These are phyloP conservation scores for Prostheceraeus crozeri DNA, from an alignment of 2,888 invertebrate genomes.

Conservation along the genomic window DNA sequence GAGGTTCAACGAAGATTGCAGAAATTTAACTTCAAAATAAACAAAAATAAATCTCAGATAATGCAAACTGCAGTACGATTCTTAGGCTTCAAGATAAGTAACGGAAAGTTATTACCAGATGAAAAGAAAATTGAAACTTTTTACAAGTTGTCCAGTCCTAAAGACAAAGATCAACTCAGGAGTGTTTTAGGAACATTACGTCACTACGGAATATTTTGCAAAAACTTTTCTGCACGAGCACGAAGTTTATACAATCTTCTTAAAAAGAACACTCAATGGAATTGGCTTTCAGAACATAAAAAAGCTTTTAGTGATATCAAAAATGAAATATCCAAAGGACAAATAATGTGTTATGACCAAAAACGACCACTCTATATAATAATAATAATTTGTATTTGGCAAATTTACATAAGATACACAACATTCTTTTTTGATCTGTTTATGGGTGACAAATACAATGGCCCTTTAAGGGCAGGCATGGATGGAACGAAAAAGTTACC, in stretches of 20 bases:
- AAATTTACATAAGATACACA: no score
- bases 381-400: no score
- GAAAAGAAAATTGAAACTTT: slow-evolving; percentile 24
- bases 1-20: slow-evolving; percentile 19
- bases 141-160: slow-evolving; percentile 14
- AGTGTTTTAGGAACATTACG: slow-evolving; percentile 39
- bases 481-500: no score
- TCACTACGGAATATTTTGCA: slow-evolving; percentile 40
- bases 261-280: not conserved
- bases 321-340: not conserved
- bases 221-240: not conserved
- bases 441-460: no score
- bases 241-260: slow-evolving; percentile 4
- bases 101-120: slow-evolving; percentile 30
- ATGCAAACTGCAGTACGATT: slow-evolving; percentile 16
- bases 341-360: slow-evolving; percentile 1
- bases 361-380: not conserved
- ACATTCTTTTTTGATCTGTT: no score
- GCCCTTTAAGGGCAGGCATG: no score
- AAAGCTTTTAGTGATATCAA: not conserved
- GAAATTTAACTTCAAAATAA: slow-evolving; percentile 26
- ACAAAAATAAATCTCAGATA: slow-evolving; percentile 29
- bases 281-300: not conserved
- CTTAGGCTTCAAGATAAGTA: slow-evolving; percentile 12
- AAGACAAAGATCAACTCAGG: slow-evolving; percentile 27